These are phyloP conservation scores for Phyllotreta cruciferae DNA, from an alignment of 2,888 invertebrate genomes.

Conservation along the genomic window DNA sequence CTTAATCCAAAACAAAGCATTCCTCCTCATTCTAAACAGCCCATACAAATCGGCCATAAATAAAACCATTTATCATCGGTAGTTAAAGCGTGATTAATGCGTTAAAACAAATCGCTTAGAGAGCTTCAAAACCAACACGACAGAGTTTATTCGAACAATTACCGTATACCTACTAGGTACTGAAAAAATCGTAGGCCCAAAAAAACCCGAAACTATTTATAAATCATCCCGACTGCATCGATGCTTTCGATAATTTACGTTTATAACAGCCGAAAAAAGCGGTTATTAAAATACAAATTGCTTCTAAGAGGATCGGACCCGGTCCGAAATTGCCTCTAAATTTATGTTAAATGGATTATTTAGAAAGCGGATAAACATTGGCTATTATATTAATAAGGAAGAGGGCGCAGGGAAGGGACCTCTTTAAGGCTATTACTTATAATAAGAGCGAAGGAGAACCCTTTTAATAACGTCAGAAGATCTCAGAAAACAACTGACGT, in stretches of 20 bases:
- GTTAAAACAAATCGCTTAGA: conserved; percentile 25
- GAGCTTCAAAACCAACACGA: conserved; percentile 29
- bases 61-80: neutral
- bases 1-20: no score
- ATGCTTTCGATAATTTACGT: conserved; percentile 39
- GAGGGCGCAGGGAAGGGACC: conserved; percentile 40
- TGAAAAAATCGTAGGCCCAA: conserved; percentile 9
- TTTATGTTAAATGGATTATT: conserved; percentile 52
- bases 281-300: conserved; percentile 46
- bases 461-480: conserved; percentile 20
- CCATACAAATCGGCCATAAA: no score
- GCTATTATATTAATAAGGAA: conserved; percentile 51
- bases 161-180: conserved; percentile 18
- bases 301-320: conserved; percentile 42
- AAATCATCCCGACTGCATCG: conserved; percentile 37
- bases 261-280: conserved; percentile 43
- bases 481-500: no score
- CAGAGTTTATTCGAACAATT: conserved; percentile 24
- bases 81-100: conserved; percentile 18
- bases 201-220: conserved; percentile 28
- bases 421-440: neutral
- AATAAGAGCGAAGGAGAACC: neutral
- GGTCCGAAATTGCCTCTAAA: conserved; percentile 47
- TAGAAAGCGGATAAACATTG: conserved; percentile 51
- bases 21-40: no score